phyloP scores from a whole-genome alignment of 2,888 invertebrate genomes.

The Anoncus sp. region DNA sequence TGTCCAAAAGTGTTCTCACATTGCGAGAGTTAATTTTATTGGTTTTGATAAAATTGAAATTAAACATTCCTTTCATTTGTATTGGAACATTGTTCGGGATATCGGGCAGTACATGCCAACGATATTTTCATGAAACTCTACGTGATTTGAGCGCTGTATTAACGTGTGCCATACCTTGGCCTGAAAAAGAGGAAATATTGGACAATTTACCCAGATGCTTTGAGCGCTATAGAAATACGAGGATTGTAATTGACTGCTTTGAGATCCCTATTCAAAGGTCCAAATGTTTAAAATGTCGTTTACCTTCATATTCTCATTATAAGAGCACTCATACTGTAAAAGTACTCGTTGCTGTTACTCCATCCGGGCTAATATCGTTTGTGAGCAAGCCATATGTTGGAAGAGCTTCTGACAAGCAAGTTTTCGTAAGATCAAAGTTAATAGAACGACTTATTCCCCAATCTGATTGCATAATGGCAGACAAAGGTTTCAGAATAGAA shows the following conservation, averaged over 20 bases:
- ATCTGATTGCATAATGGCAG: constrained; percentile 60
- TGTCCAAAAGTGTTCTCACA: too few species aligned
- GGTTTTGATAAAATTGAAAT: constrained; percentile 28
- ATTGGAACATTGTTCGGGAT: constrained; percentile 9
- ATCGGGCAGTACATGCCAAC: constrained; percentile 76
- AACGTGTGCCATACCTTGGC: constrained; percentile 52
- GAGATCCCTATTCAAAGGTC: constrained; percentile 62
- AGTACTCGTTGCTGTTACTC: constrained; percentile 60
- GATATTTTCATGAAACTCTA: constrained; percentile 18
- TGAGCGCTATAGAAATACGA: constrained; percentile 40
- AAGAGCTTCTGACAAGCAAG: constrained; percentile 61
- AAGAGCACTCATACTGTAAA: constrained; percentile 62
- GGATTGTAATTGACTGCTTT: constrained; percentile 61
- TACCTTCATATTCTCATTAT: constrained; percentile 63
- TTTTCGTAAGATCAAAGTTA: constrained; percentile 57
- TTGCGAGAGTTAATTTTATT: constrained; percentile 25
- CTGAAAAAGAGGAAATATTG: constrained; percentile 54
- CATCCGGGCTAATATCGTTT: constrained; percentile 62
- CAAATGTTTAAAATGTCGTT: constrained; percentile 57
- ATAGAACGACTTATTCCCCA: constrained; percentile 44
- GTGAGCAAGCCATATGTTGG: constrained; percentile 62
- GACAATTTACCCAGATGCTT: constrained; percentile 56
- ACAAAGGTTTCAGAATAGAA: constrained; percentile 66
- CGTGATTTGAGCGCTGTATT: constrained; percentile 30
- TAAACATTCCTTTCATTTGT: constrained; percentile 15